Evolutionary conservation across 64 coral and sea anemone genomes (phyloP), one percentile per base, ranked within the genome.

Genomic region (Porites australiensis): DNA sequence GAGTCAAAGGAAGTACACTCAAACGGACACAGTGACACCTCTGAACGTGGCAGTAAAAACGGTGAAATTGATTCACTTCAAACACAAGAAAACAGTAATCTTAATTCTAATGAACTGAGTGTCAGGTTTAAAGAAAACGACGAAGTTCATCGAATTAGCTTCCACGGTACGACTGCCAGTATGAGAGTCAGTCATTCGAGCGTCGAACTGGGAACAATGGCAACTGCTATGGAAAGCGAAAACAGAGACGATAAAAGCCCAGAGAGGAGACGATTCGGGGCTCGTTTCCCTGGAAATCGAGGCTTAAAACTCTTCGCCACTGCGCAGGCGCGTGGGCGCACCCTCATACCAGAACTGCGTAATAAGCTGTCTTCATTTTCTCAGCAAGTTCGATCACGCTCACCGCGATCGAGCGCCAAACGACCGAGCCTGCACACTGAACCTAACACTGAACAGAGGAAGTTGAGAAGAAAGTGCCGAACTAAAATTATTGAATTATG

Each of bases 401-500:
- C 90, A 6, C 90, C 90, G 20, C 90, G 90, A 5, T n/a, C 78
- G 71, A 83, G 23, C 3, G 65, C 66, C 15, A 91, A 83, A 8
- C 81, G 83, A 69, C 89, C 37, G 44, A 83, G 59, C 16, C 13
- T 65, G 13, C 59, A 64, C 6, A 65, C 13, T 67, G 58, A 64
- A 61, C 16, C 58, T 5, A 83, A 49, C 61, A 50, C 44, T 66
- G 23, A 83, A 11, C 59, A 83, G 61, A 83, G 66, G 50, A 27
- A 49, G 16, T 23, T 47, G 3, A 82, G 70, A 71, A 73, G 70
- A 6, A 92, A 67, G 20, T 92, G 90, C 47, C 90, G 73, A 15
- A 92, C 90, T 77, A 86, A 66, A 77, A 92, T 92, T 64, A 92
- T 92, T 76, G 90, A 92, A 79, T 50, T 92, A 20, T 92, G 64